These are phyloP conservation scores for Cecropterus lyciades DNA, from an alignment of 1,140 invertebrate genomes.

Conservation along the genomic window DNA sequence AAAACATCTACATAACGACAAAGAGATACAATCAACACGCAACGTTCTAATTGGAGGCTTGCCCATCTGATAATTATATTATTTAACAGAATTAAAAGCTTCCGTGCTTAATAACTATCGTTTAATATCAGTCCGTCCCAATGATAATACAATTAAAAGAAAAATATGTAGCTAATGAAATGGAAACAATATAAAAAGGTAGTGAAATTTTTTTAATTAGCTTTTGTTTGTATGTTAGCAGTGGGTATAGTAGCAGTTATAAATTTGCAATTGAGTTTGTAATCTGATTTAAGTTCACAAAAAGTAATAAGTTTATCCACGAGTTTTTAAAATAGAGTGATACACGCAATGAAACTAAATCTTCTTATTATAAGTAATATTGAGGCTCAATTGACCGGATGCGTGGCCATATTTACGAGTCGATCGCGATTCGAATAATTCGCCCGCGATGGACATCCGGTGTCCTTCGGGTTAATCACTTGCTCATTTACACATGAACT, in stretches of 20 bases:
- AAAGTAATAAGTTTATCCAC: too few relatives aligned
- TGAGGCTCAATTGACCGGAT: conserved; percentile 70
- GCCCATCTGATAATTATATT: conserved; percentile 5
- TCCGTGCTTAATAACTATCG: not conserved
- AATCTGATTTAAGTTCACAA: too few relatives aligned
- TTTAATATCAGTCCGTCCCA: too few relatives aligned
- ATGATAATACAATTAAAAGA: too few relatives aligned
- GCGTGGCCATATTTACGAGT: conserved; percentile 61
- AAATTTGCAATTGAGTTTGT: too few relatives aligned
- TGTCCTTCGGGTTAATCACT: conserved; percentile 57
- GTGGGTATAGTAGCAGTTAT: too few relatives aligned
- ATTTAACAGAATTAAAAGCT: not conserved
- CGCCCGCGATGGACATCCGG: conserved; percentile 68
- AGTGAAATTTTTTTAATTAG: too few relatives aligned
- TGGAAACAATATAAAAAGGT: too few relatives aligned
- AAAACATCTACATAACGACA: not conserved
- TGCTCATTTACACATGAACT: conserved; percentile 16
- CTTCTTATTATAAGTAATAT: conserved; percentile 55
- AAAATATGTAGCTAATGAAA: too few relatives aligned
- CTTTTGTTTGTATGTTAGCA: too few relatives aligned
- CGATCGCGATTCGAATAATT: conserved; percentile 67
- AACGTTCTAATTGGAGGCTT: conserved; percentile 8
- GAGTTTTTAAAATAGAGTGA: too few relatives aligned
- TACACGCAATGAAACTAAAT: not conserved
- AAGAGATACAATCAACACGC: conserved; percentile 10